Evolutionary conservation across 2,888 invertebrate species (phyloP).

Genomic region (Parapristionchus giblindavisi): DNA sequence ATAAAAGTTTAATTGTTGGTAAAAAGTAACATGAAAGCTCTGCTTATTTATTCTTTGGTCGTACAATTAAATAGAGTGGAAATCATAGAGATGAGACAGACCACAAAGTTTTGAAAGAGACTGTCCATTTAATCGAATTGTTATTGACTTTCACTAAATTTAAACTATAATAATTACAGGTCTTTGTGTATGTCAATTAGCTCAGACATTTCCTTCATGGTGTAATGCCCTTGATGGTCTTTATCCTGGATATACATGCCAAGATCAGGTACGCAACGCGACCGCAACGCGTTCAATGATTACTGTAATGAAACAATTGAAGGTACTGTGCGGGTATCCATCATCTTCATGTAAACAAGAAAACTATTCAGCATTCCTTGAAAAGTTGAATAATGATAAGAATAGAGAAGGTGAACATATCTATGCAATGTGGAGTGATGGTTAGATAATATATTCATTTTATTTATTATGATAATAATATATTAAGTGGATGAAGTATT

Average conservation of each 20-base stretch:
- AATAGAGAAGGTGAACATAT: slow-evolving; percentile 64
- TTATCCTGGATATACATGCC: slow-evolving; percentile 63
- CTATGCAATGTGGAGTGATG: slow-evolving; percentile 69
- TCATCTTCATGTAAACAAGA: slow-evolving; percentile 65
- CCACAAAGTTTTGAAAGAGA: too few species aligned
- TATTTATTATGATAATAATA: background rate
- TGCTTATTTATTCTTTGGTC: too few species aligned
- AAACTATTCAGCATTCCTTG: slow-evolving; percentile 67
- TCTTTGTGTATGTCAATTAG: slow-evolving; percentile 67
- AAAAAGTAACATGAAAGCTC: too few species aligned
- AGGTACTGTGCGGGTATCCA: slow-evolving; percentile 66
- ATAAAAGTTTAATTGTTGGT: too few species aligned
- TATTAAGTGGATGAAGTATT: slow-evolving; percentile 66
- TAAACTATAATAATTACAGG: slow-evolving; percentile 39
- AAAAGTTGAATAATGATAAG: slow-evolving; percentile 65
- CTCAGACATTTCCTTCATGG: slow-evolving; percentile 68
- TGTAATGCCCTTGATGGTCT: slow-evolving; percentile 68
- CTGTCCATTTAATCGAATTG: too few species aligned
- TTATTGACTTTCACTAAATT: background rate
- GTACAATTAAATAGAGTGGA: too few species aligned
- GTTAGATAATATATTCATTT: too few species aligned
- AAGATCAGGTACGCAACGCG: slow-evolving; percentile 54
- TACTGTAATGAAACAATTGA: slow-evolving; percentile 47
- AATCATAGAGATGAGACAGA: too few species aligned
- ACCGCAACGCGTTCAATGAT: background rate